Percentiles rank a stretch among this genome's conserved stretches.
Evolutionary conservation across 2,888 invertebrate genomes (phyloP).

Genomic region (Tortrix viridana): DNA sequence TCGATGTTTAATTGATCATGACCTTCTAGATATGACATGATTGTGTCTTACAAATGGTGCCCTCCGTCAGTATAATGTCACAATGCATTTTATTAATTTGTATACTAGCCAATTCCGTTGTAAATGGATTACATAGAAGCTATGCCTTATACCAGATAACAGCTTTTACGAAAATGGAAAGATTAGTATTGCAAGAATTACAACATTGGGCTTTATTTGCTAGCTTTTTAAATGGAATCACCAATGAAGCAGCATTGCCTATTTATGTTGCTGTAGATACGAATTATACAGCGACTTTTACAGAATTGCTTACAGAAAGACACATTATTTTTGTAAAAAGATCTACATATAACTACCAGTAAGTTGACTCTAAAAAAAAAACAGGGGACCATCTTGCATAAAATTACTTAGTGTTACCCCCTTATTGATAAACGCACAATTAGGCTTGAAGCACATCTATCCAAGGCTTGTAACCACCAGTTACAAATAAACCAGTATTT

Average conservation of each 20-base stretch:
- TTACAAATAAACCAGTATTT: too few species aligned
- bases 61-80: not conserved
- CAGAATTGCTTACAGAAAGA: slow-evolving; percentile 51
- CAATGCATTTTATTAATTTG: slow-evolving; percentile 6
- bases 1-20: not conserved
- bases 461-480: too few species aligned
- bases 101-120: not conserved
- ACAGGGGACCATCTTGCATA: too few species aligned
- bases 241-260: slow-evolving; percentile 68
- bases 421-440: too few species aligned
- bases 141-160: slow-evolving; percentile 62
- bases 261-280: slow-evolving; percentile 62
- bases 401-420: too few species aligned
- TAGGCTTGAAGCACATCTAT: too few species aligned
- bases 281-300: slow-evolving; percentile 50
- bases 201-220: slow-evolving; percentile 48
- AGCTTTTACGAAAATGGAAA: slow-evolving; percentile 65
- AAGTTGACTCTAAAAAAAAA: not conserved
- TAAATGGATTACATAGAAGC: slow-evolving; percentile 38
- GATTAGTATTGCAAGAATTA: slow-evolving; percentile 56
- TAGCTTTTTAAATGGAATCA: slow-evolving; percentile 65
- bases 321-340: slow-evolving; percentile 35
- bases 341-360: slow-evolving; percentile 6
- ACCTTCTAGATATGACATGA: slow-evolving; percentile 11
- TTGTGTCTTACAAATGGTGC: slow-evolving; percentile 7